These are phyloP conservation scores for Chlorospingus semifuscus DNA, from an alignment of 2,797 vertebrate genomes.

Conservation along the genomic window DNA sequence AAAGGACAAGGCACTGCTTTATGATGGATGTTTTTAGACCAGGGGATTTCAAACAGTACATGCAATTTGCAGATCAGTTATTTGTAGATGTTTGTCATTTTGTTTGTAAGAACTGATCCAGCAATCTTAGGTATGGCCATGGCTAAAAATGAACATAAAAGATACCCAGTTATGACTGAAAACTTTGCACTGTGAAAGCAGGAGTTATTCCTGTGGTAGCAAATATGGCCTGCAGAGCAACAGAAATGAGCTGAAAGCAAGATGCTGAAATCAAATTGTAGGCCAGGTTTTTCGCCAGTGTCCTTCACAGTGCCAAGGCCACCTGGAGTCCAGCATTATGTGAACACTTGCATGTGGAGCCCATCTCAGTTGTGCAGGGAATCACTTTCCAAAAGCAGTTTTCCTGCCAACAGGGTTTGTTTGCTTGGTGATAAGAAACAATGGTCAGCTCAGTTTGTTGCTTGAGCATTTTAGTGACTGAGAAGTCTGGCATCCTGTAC, in stretches of 20 bases:
- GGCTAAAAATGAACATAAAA: background rate
- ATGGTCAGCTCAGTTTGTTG: constrained; percentile 13
- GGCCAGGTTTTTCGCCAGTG: background rate
- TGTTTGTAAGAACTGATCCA: background rate
- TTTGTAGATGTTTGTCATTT: background rate
- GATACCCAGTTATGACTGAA: background rate
- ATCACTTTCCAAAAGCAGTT: background rate
- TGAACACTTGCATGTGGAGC: background rate
- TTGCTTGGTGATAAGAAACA: constrained; percentile 52
- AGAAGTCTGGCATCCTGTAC: constrained; percentile 10
- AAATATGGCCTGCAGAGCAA: background rate
- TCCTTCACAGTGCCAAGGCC: background rate
- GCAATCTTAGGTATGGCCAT: background rate
- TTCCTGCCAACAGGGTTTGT: constrained; percentile 39
- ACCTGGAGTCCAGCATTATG: background rate
- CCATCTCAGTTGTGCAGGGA: background rate
- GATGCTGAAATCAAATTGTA: background rate
- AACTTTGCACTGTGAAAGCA: background rate
- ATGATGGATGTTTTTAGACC: background rate
- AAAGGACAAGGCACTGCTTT: background rate
- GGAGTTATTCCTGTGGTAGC: background rate
- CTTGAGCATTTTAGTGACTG: background rate
- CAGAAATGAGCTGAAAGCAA: background rate
- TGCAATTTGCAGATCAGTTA: background rate
- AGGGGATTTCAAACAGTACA: background rate